phyloP scores from a whole-genome alignment of 2,888 invertebrate species.

The Aporophyla nigra region DNA sequence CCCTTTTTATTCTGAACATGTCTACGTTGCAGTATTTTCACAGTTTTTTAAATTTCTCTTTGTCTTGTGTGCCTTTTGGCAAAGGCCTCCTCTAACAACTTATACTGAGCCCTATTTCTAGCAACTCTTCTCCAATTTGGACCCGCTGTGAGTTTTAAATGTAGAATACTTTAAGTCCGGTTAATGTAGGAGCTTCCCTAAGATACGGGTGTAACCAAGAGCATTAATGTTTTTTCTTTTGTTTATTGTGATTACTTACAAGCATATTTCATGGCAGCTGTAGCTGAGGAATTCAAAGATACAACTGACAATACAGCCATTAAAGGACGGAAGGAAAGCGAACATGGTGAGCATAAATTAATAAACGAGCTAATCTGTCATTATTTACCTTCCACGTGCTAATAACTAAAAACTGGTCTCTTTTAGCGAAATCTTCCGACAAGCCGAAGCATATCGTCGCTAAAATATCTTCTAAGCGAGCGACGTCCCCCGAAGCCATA shows the following conservation, averaged over 20 bases:
- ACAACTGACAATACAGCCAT: conserved; percentile 64
- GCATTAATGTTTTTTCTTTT: neutral
- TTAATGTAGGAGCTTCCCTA: neutral
- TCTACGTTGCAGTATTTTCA: too few species aligned
- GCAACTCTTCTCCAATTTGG: too few species aligned
- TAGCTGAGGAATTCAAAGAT: conserved; percentile 77
- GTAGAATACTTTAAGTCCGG: too few species aligned
- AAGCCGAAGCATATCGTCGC: conserved; percentile 72
- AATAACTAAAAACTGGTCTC: conserved; percentile 13
- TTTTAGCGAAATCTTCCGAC: conserved; percentile 75
- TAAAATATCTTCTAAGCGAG: conserved; percentile 76
- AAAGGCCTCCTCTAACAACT: too few species aligned
- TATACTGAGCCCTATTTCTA: too few species aligned
- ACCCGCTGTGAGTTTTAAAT: too few species aligned
- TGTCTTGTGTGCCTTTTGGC: too few species aligned
- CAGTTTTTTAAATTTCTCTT: too few species aligned
- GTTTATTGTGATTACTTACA: conserved; percentile 6
- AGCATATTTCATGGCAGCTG: conserved; percentile 68
- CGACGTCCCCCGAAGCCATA: conserved; percentile 75
- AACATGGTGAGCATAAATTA: conserved; percentile 69
- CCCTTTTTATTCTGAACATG: too few species aligned
- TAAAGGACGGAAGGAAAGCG: conserved; percentile 71
- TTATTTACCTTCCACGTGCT: conserved; percentile 3
- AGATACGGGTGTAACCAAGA: neutral
- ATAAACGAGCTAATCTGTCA: neutral